Percentiles rank a stretch among this genome's conserved stretches.
Conservation (phyloP, 1,140 invertebrate genomes). For the Pantala flavescens region DNA sequence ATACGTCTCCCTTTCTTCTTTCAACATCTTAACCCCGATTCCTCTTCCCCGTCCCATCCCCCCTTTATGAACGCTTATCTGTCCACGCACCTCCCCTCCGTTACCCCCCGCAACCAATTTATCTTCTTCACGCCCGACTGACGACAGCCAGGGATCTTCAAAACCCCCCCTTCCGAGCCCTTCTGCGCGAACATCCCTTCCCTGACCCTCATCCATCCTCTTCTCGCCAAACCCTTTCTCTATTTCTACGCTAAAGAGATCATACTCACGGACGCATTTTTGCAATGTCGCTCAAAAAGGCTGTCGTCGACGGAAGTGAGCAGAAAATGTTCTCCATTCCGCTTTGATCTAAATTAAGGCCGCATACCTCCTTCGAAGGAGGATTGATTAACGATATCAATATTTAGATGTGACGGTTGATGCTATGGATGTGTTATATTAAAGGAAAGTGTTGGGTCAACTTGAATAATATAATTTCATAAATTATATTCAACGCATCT, state of each 20-base stretch:
- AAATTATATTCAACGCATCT: too few relatives aligned
- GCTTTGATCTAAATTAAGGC: too few relatives aligned
- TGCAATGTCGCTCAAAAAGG: too few relatives aligned
- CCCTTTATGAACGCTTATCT: background rate
- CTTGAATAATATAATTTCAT: too few relatives aligned
- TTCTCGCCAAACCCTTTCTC: background rate
- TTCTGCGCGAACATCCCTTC: background rate
- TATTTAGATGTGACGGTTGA: too few relatives aligned
- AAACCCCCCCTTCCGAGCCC: background rate
- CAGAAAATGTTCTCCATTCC: too few relatives aligned
- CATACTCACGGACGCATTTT: background rate
- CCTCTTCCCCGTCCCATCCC: background rate
- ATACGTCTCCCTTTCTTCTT: background rate
- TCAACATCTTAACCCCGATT: background rate
- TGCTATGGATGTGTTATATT: too few relatives aligned
- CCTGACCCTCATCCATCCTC: constrained; percentile 6
- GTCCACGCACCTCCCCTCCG: background rate
- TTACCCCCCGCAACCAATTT: background rate
- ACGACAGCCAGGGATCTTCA: constrained; percentile 3
- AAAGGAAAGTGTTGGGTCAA: too few relatives aligned
- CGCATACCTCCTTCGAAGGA: too few relatives aligned
- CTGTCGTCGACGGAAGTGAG: too few relatives aligned
- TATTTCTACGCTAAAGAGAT: background rate
- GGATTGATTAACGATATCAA: too few relatives aligned
- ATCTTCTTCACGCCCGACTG: constrained; percentile 7